Conservation (phyloP, 2,113 vertebrate genomes). For the Dissostichus mawsoni region DNA sequence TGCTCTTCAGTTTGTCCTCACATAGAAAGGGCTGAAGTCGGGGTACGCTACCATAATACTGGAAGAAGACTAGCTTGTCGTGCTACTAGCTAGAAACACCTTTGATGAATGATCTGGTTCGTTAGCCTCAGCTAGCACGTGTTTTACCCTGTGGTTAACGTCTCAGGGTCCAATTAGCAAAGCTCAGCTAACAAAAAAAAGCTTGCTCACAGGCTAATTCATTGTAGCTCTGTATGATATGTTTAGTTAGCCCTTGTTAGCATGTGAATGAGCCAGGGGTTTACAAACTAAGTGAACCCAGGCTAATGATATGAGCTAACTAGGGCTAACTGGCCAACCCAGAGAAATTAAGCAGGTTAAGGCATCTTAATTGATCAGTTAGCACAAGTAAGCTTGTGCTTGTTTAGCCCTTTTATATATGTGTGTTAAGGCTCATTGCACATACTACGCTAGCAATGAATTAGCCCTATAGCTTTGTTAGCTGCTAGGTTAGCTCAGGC, state of each 20-base stretch:
- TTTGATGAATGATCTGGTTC: background rate
- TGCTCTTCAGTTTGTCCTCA: background rate
- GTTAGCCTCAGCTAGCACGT: background rate
- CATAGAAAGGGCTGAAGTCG: background rate
- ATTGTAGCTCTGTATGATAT: too few relatives aligned
- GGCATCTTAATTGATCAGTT: background rate
- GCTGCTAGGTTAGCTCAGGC: background rate
- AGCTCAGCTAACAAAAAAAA: background rate
- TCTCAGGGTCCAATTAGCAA: too few relatives aligned
- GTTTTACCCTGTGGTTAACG: background rate
- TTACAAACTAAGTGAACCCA: too few relatives aligned
- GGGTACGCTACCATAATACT: conserved; percentile 49
- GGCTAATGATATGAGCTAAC: background rate
- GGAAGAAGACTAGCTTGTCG: conserved; percentile 6
- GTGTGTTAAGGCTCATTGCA: background rate
- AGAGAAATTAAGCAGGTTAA: background rate
- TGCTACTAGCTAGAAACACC: background rate
- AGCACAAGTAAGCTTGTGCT: background rate
- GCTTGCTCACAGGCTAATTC: too few relatives aligned
- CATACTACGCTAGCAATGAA: background rate
- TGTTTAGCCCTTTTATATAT: background rate
- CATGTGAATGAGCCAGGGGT: too few relatives aligned
- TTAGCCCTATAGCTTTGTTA: conserved; percentile 23
- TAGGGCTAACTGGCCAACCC: background rate
- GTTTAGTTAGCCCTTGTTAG: too few relatives aligned